These are phyloP conservation scores for Spodoptera frugiperda DNA, from an alignment of 1,140 invertebrate species.

Conservation along the genomic window DNA sequence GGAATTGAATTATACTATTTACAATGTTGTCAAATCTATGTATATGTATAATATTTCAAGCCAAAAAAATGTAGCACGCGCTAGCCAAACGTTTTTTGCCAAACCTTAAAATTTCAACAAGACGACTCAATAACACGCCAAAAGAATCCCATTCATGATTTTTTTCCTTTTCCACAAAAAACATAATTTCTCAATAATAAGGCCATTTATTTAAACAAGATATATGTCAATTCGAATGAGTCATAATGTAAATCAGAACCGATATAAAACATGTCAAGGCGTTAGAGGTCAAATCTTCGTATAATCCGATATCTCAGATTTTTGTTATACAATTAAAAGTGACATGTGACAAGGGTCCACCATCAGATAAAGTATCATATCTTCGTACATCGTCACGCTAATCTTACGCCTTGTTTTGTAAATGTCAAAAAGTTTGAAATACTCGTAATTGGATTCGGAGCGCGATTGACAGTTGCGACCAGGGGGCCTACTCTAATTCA, in stretches of 20 bases:
- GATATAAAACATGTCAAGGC: conserved; percentile 26
- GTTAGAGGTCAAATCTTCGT: conserved; percentile 32
- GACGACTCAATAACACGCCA: too few relatives aligned
- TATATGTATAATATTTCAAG: too few relatives aligned
- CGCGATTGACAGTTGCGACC: conserved; percentile 55
- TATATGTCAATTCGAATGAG: background rate
- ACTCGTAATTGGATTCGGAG: conserved; percentile 75
- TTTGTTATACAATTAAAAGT: conserved; percentile 52
- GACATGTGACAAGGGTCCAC: conserved; percentile 67
- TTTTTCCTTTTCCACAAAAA: background rate
- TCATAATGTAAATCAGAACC: conserved; percentile 21
- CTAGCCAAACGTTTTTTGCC: too few relatives aligned
- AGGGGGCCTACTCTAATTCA: too few relatives aligned
- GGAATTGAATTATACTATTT: too few relatives aligned
- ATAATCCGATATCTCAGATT: conserved; percentile 4
- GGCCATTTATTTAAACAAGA: background rate
- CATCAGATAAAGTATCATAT: conserved; percentile 25
- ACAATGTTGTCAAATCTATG: too few relatives aligned
- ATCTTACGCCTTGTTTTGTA: conserved; percentile 58
- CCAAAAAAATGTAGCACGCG: too few relatives aligned
- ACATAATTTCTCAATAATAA: background rate
- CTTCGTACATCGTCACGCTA: conserved; percentile 14
- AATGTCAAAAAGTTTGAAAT: conserved; percentile 75
- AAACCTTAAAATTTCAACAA: too few relatives aligned
- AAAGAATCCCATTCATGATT: too few relatives aligned